Conservation (phyloP, 2,797 vertebrate species). For the Crenuchus spilurus region DNA sequence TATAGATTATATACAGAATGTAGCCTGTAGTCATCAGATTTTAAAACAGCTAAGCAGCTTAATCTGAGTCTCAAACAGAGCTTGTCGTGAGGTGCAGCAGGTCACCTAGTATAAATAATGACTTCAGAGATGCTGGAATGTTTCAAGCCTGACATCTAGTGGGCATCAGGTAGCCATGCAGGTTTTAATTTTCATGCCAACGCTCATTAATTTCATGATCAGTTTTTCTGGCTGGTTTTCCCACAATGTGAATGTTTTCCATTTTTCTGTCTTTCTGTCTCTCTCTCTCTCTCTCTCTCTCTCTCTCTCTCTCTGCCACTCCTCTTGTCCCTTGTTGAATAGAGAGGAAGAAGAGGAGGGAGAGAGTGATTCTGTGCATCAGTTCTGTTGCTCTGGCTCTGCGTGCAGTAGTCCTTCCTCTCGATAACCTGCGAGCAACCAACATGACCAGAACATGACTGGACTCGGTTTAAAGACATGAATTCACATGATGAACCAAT, state of each 20-base stretch:
- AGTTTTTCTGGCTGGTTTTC: not conserved
- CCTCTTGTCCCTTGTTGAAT: conserved; percentile 56
- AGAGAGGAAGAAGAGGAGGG: conserved; percentile 71
- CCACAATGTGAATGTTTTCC: conserved; percentile 21
- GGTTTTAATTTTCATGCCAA: not conserved
- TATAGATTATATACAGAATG: no score
- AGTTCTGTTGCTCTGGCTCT: conserved; percentile 82
- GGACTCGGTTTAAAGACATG: not conserved
- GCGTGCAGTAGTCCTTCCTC: conserved; percentile 81
- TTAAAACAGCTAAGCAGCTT: no score
- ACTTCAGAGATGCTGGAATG: conserved; percentile 2
- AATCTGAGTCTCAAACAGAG: not conserved
- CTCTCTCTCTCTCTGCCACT: conserved; percentile 46
- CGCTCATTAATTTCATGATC: not conserved
- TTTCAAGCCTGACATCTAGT: conserved; percentile 53
- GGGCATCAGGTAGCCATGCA: conserved; percentile 17
- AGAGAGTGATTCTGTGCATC: conserved; percentile 74
- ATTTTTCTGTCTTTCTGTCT: conserved; percentile 25
- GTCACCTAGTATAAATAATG: no score
- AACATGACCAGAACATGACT: conserved; percentile 26
- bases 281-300: conserved; percentile 29
- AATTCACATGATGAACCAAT: not conserved
- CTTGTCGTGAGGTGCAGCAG: not conserved
- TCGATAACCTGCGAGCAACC: conserved; percentile 73
- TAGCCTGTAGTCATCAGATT: no score